Evolutionary conservation across 1,140 invertebrate species (phyloP).

Genomic region (Drosophila prosaltans): DNA sequence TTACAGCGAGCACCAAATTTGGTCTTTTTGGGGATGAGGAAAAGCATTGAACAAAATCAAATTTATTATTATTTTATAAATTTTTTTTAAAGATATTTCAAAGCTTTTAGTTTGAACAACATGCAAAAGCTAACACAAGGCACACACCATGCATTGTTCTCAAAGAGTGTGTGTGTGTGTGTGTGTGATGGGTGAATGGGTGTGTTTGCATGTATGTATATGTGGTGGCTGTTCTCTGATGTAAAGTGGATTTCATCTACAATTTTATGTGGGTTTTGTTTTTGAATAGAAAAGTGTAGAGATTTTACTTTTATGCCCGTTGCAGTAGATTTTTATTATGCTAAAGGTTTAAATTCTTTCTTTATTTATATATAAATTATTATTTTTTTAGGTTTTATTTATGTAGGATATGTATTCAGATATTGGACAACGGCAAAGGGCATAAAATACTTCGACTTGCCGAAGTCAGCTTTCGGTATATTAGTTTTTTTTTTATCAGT

Average conservation of each 20-base stretch:
- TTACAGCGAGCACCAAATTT: slow-evolving; percentile 89
- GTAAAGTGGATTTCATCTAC: neutral
- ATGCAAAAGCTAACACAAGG: slow-evolving; percentile 59
- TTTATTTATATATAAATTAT: too few species aligned
- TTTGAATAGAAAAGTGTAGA: slow-evolving; percentile 19
- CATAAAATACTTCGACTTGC: neutral
- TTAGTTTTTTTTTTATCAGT: slow-evolving; percentile 12
- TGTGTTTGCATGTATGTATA: neutral
- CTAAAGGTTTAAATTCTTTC: too few species aligned
- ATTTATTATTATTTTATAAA: neutral
- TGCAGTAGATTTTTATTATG: neutral
- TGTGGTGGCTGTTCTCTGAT: neutral
- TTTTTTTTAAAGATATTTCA: too few species aligned
- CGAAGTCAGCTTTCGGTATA: slow-evolving; percentile 21
- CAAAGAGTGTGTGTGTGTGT: slow-evolving; percentile 3
- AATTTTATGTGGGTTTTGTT: slow-evolving; percentile 21
- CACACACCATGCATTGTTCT: slow-evolving; percentile 52
- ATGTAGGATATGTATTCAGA: too few species aligned
- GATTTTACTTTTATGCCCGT: neutral
- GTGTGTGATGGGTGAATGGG: slow-evolving; percentile 1
- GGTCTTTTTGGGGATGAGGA: slow-evolving; percentile 83
- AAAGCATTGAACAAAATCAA: neutral
- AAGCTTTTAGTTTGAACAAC: slow-evolving; percentile 26
- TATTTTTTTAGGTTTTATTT: too few species aligned
- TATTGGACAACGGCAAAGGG: neutral